Base-by-base conservation (phyloP, 2,888 invertebrate genomes). In the Catocala fraxini region DNA sequence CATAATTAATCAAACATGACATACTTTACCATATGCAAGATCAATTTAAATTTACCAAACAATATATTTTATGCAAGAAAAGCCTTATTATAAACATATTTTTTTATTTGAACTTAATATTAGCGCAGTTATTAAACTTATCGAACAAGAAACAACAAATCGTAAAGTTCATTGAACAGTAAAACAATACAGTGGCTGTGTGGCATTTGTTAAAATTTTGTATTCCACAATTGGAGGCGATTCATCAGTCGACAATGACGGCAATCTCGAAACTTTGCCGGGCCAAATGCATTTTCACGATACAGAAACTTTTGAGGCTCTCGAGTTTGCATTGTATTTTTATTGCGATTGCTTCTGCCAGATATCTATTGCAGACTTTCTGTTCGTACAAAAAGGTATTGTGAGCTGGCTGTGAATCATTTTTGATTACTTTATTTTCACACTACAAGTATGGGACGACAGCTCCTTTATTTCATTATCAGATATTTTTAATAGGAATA, bases 211-310 rank as follows among this genome's bases (percentile, higher is more conserved):
- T 77, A 73, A 82, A 77, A 80, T 82, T 79, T 74, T 73, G 75
- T 77, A 77, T 81, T 80, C 82, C 75, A 74, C 73, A 75, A 76
- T 82, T 82, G 75, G 69, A 77, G 71, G 76, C 81, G 79, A 89
- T 88, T 84, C 86, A 87, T 90, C 88, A 87, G 77, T 61, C 70
- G 61, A 72, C 79, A 78, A 81, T 85, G 84, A 85, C 83, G 82
- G 84, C 87, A 84, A 85, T 87, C 84, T 84, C 80, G 79, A 85
- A 91, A 90, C 85, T 90, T 91, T 84, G 73, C 74, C 69, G 71
- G 73, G 73, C 81, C 77, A 86, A 91, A 90, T 92, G 91, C 91
- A 91, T 91, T 91, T 89, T 77, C 86, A 75, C 86, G 80, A 82
- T 83, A 84, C 79, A 65, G 67, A 80, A 89, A 89, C 84, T 89